Evolutionary conservation across 2,797 vertebrate genomes (phyloP).

Genomic region (Myioborus miniatus): DNA sequence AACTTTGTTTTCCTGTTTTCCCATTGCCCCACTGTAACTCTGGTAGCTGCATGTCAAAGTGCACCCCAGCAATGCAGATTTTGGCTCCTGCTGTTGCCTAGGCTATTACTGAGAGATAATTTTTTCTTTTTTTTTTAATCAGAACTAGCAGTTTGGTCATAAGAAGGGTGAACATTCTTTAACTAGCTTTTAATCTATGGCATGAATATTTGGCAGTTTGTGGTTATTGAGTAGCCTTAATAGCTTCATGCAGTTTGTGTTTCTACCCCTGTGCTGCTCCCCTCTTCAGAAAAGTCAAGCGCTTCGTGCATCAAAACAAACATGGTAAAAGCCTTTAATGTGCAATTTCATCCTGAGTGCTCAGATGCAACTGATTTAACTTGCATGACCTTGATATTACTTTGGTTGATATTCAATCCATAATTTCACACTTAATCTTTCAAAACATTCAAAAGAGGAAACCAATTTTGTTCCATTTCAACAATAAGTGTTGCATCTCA

Average conservation of each 20-base stretch:
- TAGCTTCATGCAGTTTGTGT: background rate
- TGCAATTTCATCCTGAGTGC: background rate
- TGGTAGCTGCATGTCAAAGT: background rate
- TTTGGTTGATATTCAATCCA: background rate
- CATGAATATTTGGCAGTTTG: background rate
- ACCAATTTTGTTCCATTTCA: conserved; percentile 35
- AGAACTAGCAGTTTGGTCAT: background rate
- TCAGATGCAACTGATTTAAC: conserved; percentile 20
- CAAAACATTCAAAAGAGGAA: conserved; percentile 48
- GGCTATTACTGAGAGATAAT: background rate
- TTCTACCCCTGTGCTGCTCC: background rate
- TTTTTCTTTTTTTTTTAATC: background rate
- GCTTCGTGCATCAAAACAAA: background rate
- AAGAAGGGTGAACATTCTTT: background rate
- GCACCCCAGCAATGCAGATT: background rate
- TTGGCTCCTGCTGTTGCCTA: background rate
- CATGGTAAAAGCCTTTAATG: background rate
- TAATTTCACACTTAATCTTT: conserved; percentile 53
- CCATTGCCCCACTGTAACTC: background rate
- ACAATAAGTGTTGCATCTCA: background rate
- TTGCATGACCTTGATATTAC: background rate
- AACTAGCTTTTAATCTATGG: background rate
- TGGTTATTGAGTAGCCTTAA: background rate
- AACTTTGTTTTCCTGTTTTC: background rate
- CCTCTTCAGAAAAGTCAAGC: background rate